These are phyloP conservation scores for Cheilinus undulatus DNA, from an alignment of 2,113 vertebrate species.

Conservation along the genomic window DNA sequence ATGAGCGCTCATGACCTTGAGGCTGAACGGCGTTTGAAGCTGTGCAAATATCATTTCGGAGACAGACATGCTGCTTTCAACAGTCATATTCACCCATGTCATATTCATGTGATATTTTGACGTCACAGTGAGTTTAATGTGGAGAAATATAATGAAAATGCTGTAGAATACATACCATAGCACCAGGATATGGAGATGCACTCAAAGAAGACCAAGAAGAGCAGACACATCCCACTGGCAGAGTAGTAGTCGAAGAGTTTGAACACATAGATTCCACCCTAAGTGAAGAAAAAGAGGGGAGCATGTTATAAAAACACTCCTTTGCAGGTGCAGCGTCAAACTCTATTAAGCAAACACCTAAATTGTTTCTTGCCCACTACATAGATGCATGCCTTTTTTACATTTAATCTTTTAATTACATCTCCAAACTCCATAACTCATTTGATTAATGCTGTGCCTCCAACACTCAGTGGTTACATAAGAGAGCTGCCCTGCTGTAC, in stretches of 20 bases:
- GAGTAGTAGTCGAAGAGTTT: conserved; percentile 99
- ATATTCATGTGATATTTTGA: background rate
- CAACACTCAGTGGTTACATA: conserved; percentile 2
- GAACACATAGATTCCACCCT: conserved; percentile 99
- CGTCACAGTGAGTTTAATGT: background rate
- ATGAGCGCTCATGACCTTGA: conserved; percentile 59
- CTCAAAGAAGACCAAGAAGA: conserved; percentile 99
- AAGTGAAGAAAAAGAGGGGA: conserved; percentile 40
- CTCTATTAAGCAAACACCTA: conserved; percentile 1
- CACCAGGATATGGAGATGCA: conserved; percentile 99
- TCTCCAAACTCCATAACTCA: background rate
- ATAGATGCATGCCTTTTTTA: conserved; percentile 2
- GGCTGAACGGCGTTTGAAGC: conserved; percentile 47
- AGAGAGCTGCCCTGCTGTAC: conserved; percentile 73
- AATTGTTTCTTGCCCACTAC: background rate
- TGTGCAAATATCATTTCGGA: conserved; percentile 17
- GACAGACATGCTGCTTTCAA: conserved; percentile 15
- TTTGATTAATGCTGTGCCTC: conserved; percentile 1
- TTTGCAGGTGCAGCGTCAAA: background rate
- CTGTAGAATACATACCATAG: conserved; percentile 86
- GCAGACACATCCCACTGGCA: conserved; percentile 97
- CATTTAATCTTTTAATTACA: conserved; percentile 19
- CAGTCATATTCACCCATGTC: background rate
- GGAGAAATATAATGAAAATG: background rate
- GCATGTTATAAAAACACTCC: conserved; percentile 3